Conservation (phyloP, 1,140 invertebrate genomes). For the Gerris buenoi region DNA sequence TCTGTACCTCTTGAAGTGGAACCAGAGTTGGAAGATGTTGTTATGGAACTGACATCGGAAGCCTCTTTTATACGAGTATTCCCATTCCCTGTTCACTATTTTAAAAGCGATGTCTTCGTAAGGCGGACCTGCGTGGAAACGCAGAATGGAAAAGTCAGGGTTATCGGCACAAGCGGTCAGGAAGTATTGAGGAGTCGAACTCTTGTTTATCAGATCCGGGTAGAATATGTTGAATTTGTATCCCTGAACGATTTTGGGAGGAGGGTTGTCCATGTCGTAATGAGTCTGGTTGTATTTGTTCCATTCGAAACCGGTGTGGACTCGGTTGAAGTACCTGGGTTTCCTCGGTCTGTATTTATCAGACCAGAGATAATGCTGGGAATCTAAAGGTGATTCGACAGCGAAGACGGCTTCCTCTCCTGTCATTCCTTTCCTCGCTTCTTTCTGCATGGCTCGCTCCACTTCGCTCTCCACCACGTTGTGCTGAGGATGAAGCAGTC, state of each 20-base stretch:
- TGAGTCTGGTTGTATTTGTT: slow-evolving; percentile 99
- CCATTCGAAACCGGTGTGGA: slow-evolving; percentile 96
- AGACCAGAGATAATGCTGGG: slow-evolving; percentile 86
- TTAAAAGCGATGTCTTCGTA: slow-evolving; percentile 99
- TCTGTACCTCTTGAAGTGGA: slow-evolving; percentile 94
- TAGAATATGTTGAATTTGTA: slow-evolving; percentile 99
- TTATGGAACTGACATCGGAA: slow-evolving; percentile 98
- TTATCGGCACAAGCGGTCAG: slow-evolving; percentile 82
- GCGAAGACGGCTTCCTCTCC: slow-evolving; percentile 83
- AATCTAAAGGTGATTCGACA: slow-evolving; percentile 72
- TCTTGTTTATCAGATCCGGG: slow-evolving; percentile 95
- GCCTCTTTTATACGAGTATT: slow-evolving; percentile 95
- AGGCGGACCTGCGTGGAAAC: slow-evolving; percentile 92
- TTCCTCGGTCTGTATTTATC: slow-evolving; percentile 96
- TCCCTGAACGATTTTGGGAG: slow-evolving; percentile 98
- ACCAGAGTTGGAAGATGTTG: slow-evolving; percentile 98
- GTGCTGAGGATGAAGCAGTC: slow-evolving; percentile 26
- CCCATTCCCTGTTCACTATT: slow-evolving; percentile 98
- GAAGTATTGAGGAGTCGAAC: slow-evolving; percentile 82
- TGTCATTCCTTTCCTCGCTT: slow-evolving; percentile 77
- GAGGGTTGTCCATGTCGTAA: slow-evolving; percentile 99
- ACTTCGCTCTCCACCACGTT: slow-evolving; percentile 31
- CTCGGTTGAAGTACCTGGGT: slow-evolving; percentile 90
- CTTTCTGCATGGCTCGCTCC: slow-evolving; percentile 48
- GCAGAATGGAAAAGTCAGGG: slow-evolving; percentile 83